Evolutionary conservation across 2,797 vertebrate genomes (phyloP), one percentile per base, ranked within the genome.

Genomic region (Caiman crocodilus): DNA sequence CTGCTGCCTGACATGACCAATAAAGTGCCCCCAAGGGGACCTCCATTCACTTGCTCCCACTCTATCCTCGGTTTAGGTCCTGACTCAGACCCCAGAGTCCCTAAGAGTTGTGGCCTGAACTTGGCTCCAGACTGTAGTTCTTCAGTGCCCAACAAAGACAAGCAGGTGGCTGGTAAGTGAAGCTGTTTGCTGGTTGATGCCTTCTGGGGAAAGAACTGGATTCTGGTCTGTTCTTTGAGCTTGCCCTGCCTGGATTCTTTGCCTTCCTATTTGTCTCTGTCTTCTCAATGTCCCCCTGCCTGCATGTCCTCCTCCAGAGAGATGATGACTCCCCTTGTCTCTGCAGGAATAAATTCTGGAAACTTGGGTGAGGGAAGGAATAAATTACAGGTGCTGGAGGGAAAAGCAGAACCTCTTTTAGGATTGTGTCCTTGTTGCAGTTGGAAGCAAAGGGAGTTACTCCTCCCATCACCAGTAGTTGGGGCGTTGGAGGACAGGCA

Each of bases 121-220:
- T 81, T 57, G 75, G 91, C 85, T 75, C 60, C 82, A 35, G 18
- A 16, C 11, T 50, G 56, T 50, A 95, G 91, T 57, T 86, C 50
- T 32, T 30, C 56, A 57, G 79, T 58, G 77, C 9, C 11, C 81
- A 85, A 84, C 88, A 73, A 71, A 8, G 85, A 75, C 91, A 97
- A 88, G 81, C 84, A 90, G 56, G 94, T 97, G 76, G 97, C 98
- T 95, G 98, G 98, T 98, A 97, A 59, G 79, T 73, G 26, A 25
- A n/a, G 67, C 32, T 21, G 65, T 5, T 2, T 5, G 5, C n/a
- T 32, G n/a, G n/a, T 10, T 30, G 65, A 17, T 17, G 17, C 65
- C 32, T 35, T 16, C 3, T 21, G 18, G 65, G 30, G 11, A 21
- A 21, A 32, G n/a, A 9, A 2, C 32, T 56, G n/a, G 26, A 25